Evolutionary conservation across 2,797 vertebrate species (phyloP), one percentile per base, ranked within the genome.

Genomic region (Dicrostonyx torquatus): DNA sequence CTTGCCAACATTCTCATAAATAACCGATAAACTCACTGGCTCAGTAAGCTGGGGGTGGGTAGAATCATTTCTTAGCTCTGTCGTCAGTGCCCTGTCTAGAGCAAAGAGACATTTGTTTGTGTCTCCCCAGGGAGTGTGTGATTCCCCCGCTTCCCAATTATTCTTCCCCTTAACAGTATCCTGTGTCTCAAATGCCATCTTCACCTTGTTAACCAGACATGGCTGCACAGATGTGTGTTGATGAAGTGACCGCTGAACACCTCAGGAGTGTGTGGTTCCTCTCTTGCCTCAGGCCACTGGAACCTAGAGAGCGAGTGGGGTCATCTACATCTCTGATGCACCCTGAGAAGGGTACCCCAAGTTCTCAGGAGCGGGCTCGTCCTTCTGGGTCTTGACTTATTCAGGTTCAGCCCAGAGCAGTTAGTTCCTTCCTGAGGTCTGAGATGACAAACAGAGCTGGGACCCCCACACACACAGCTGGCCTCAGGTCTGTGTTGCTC

Each of bases 221-320:
- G 2, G 0, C n/a, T 34, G 17, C 31, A 1, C 13, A 22, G 55
- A 20, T 13, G 0, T 26, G 18, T 22, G 8, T 26, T 50, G 40
- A 79, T 18, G 15, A 18, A 48, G 55, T 76, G 34, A 45, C 37
- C 3, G 9, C 22, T 20, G 12, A 34, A 18, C 15, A 9, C 55
- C 2, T 50, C 1, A 2, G 37, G 53, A 68, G 31, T n/a, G n/a
- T n/a, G 53, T 0, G 0, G 37, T 68, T 78, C 53, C 17, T 22
- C 14, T 43, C 26, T 62, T 68, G 78, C 43, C 45, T 29, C 84
- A 17, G 55, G n/a, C 7, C 37, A 37, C n/a, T 4, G 0, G 40
- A 31, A 43, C 62, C 29, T 64, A 22, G 53, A 37, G 73, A 76
- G 58, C 15, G 66, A 3, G 17, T n/a, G 20, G 12, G 15, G 31